phyloP scores from a whole-genome alignment of 2,113 vertebrate genomes.

The Cisticola juncidis region DNA sequence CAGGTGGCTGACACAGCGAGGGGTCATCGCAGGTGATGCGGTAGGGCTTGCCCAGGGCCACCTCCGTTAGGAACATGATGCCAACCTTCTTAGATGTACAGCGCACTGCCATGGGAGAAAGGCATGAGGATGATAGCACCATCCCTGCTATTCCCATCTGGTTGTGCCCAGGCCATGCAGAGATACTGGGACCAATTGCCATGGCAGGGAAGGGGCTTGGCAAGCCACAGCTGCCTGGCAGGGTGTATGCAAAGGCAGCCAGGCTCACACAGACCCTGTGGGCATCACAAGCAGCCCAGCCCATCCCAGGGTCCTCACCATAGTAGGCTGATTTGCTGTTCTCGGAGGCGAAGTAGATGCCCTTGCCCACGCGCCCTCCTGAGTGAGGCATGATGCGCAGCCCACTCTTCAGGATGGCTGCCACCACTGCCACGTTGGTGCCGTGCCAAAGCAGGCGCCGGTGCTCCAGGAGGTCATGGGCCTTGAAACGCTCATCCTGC shows the following conservation, averaged over 20 bases:
- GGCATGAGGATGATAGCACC: background rate
- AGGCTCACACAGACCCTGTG: background rate
- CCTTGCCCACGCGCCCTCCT: conserved; percentile 81
- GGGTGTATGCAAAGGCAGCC: fast-evolving
- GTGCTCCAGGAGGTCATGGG: conserved; percentile 77
- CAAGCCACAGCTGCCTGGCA: background rate
- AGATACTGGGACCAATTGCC: background rate
- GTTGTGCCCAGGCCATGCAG: background rate
- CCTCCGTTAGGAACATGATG: conserved; percentile 92
- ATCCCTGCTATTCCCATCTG: background rate
- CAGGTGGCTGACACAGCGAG: conserved; percentile 71
- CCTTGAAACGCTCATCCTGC: conserved; percentile 79
- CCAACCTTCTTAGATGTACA: conserved; percentile 66
- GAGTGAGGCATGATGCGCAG: conserved; percentile 93
- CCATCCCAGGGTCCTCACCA: conserved; percentile 67
- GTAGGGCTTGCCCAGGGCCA: conserved; percentile 84
- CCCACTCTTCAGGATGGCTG: conserved; percentile 88
- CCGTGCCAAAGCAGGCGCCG: conserved; percentile 90
- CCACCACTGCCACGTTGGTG: conserved; percentile 87
- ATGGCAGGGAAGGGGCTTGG: background rate
- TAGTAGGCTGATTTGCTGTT: conserved; percentile 86
- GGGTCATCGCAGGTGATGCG: conserved; percentile 71
- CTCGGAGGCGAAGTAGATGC: conserved; percentile 92
- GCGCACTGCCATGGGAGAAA: conserved; percentile 64
- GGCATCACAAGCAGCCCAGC: background rate